phyloP scores from a whole-genome alignment of 2,113 vertebrate species.

The Scatophagus argus region DNA sequence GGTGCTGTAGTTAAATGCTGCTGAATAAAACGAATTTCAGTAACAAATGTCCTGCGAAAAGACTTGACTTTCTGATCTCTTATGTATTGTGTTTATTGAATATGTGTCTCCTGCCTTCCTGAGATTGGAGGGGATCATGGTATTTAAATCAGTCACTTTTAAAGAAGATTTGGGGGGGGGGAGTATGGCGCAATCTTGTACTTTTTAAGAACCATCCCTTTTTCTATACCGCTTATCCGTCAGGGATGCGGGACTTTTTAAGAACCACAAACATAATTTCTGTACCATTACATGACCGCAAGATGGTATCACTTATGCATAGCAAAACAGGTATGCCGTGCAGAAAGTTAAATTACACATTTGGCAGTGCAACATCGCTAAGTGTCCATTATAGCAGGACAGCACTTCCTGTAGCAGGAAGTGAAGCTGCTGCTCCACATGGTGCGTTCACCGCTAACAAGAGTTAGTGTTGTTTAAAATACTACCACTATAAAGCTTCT shows the following conservation, averaged over 20 bases:
- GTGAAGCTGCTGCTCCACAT: not conserved
- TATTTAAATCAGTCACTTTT: not conserved
- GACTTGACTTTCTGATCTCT: not conserved
- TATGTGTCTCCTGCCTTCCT: not conserved
- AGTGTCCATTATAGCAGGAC: not conserved
- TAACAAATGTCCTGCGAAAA: too few relatives aligned
- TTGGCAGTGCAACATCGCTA: not conserved
- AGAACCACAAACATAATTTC: not conserved
- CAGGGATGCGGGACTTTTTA: too few relatives aligned
- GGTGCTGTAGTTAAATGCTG: too few relatives aligned
- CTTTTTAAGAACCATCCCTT: too few relatives aligned
- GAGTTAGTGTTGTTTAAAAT: not conserved
- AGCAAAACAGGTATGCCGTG: too few relatives aligned
- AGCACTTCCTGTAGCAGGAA: not conserved
- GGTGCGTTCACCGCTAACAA: too few relatives aligned
- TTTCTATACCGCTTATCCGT: too few relatives aligned
- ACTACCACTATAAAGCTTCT: too few relatives aligned
- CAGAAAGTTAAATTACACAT: not conserved
- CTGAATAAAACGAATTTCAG: too few relatives aligned
- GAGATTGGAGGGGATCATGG: too few relatives aligned
- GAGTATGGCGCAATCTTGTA: not conserved
- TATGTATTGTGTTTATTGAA: not conserved
- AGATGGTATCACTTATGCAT: too few relatives aligned
- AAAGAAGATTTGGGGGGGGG: not conserved
- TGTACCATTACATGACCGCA: too few relatives aligned